Conservation (phyloP, 64 coral and sea anemone species). For the Catalaphyllia jardinei region DNA sequence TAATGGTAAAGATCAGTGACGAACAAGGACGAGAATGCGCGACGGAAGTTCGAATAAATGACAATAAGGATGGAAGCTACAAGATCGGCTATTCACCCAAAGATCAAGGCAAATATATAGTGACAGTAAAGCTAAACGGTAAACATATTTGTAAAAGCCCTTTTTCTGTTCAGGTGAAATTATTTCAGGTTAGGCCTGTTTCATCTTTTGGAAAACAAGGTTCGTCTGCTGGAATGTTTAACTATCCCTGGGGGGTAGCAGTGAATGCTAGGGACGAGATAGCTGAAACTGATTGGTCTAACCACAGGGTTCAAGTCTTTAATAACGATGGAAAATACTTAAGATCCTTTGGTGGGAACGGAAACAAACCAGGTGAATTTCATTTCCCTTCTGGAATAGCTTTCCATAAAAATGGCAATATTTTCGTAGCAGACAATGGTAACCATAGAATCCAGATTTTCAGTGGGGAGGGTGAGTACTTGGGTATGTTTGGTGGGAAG, state of each 20-base stretch:
- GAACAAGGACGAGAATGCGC: slow-evolving; percentile 18
- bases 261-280: neutral
- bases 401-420: slow-evolving; percentile 2
- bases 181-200: neutral
- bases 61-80: slow-evolving; percentile 67
- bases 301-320: slow-evolving; percentile 11
- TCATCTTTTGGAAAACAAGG: neutral
- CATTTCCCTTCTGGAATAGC: neutral
- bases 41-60: slow-evolving; percentile 16
- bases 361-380: neutral
- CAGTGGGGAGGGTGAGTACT: neutral
- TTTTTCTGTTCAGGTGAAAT: neutral
- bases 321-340: slow-evolving; percentile 8
- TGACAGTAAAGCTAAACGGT: slow-evolving; percentile 22
- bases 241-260: neutral
- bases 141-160: slow-evolving; percentile 24
- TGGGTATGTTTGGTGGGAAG: neutral
- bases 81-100: slow-evolving; percentile 22
- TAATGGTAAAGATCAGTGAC: slow-evolving; percentile 25
- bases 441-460: neutral
- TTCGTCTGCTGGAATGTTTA: neutral
- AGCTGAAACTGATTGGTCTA: neutral
- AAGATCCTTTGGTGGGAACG: neutral
- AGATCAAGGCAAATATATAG: neutral
- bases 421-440: neutral